phyloP scores from a whole-genome alignment of 1,140 invertebrate species.

The Euwallacea fornicatus region DNA sequence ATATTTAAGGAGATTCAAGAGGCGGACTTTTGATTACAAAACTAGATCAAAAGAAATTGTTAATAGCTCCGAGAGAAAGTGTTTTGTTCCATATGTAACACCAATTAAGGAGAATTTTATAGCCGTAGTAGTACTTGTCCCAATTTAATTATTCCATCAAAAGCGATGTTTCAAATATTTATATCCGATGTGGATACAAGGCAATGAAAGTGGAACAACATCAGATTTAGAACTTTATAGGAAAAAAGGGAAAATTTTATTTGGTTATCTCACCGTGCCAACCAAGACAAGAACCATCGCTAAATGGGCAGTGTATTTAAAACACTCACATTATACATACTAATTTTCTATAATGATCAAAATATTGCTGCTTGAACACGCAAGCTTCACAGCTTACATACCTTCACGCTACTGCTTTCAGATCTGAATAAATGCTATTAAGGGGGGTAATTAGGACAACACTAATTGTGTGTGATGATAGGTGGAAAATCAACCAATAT shows the following conservation, averaged over 20 bases:
- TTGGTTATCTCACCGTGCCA: neutral
- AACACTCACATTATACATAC: slow-evolving; percentile 18
- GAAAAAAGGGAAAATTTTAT: no score
- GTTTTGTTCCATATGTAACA: slow-evolving; percentile 7
- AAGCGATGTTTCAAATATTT: no score
- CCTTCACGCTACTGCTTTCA: slow-evolving; percentile 18
- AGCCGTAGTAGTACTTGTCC: no score
- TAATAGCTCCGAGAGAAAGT: slow-evolving; percentile 16
- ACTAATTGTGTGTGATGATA: slow-evolving; percentile 12
- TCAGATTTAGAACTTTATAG: no score
- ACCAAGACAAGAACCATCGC: slow-evolving; percentile 9
- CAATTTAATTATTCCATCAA: no score
- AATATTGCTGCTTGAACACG: slow-evolving; percentile 23
- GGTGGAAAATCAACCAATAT: neutral
- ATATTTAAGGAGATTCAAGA: neutral
- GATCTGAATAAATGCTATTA: slow-evolving; percentile 10
- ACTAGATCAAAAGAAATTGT: slow-evolving; percentile 28
- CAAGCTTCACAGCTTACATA: slow-evolving; percentile 11
- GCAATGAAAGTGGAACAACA: no score
- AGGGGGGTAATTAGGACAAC: slow-evolving; percentile 12
- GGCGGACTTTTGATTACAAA: slow-evolving; percentile 10
- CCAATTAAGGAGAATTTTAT: slow-evolving; percentile 1
- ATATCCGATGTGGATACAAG: no score
- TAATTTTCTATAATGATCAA: slow-evolving; percentile 20
- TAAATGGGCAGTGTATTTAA: slow-evolving; percentile 13